Percentiles rank a stretch among this genome's conserved stretches.
Conservation (phyloP, 2,797 vertebrate genomes). For the Anguilla marmorata region DNA sequence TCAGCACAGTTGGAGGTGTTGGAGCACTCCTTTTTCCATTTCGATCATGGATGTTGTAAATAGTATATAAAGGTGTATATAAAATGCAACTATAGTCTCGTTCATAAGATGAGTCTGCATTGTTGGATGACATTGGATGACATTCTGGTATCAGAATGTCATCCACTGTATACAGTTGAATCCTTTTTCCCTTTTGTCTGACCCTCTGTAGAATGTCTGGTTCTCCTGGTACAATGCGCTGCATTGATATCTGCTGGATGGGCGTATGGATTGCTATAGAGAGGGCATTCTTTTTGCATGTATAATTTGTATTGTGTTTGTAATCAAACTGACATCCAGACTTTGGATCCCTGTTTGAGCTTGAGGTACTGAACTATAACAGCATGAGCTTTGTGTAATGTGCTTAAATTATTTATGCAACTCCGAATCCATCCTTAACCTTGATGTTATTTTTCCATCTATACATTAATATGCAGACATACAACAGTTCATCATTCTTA, state of each 20-base stretch:
- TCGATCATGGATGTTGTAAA: no score
- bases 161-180: no score
- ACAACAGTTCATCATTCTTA: background rate
- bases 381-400: background rate
- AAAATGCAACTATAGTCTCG: no score
- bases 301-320: background rate
- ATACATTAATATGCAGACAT: background rate
- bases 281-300: background rate
- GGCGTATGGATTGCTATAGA: background rate
- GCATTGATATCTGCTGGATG: no score
- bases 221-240: no score
- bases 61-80: no score
- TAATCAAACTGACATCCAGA: background rate
- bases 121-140: no score
- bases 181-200: no score
- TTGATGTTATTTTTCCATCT: background rate
- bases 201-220: no score
- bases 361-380: constrained; percentile 1
- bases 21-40: background rate
- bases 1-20: background rate
- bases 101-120: no score
- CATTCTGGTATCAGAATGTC: no score
- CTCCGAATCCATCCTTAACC: background rate
- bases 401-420: background rate
- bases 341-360: background rate